Percentiles rank a stretch among this genome's conserved stretches.
phyloP scores from a whole-genome alignment of 1,140 invertebrate genomes.

The Drosophila quadrilineata region DNA sequence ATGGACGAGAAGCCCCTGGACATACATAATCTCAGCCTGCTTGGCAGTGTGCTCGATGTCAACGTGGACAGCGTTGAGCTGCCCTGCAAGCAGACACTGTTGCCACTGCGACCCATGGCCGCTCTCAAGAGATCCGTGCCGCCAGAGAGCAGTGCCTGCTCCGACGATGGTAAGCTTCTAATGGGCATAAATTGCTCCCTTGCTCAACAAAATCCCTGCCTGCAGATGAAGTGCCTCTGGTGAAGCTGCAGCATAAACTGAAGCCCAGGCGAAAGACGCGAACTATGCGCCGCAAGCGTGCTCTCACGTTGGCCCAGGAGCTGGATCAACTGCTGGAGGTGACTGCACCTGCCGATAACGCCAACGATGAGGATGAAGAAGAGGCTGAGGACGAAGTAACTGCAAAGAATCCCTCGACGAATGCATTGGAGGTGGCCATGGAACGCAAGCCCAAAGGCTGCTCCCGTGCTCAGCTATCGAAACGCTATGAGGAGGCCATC shows the following conservation, averaged over 20 bases:
- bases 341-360: constrained; percentile 1
- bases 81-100: background rate
- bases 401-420: constrained; percentile 22
- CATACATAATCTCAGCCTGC: constrained; percentile 61
- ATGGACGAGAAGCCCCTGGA: constrained; percentile 67
- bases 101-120: too few relatives aligned
- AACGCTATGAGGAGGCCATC: constrained; percentile 65
- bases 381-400: background rate
- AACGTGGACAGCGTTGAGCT: constrained; percentile 66
- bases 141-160: too few relatives aligned
- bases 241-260: constrained; percentile 45
- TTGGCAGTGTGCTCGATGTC: constrained; percentile 60
- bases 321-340: constrained; percentile 45
- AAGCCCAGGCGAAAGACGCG: constrained; percentile 43
- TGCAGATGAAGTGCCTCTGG: constrained; percentile 57
- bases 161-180: constrained; percentile 10
- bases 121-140: too few relatives aligned
- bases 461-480: constrained; percentile 55
- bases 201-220: background rate
- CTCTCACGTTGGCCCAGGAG: constrained; percentile 24
- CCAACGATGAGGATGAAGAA: constrained; percentile 13
- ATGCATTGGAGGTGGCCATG: constrained; percentile 48
- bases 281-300: constrained; percentile 8
- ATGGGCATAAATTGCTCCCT: background rate
- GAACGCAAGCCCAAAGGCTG: constrained; percentile 67